Evolutionary conservation across 1,140 invertebrate genomes (phyloP).

Genomic region (Cataglyphis hispanica): DNA sequence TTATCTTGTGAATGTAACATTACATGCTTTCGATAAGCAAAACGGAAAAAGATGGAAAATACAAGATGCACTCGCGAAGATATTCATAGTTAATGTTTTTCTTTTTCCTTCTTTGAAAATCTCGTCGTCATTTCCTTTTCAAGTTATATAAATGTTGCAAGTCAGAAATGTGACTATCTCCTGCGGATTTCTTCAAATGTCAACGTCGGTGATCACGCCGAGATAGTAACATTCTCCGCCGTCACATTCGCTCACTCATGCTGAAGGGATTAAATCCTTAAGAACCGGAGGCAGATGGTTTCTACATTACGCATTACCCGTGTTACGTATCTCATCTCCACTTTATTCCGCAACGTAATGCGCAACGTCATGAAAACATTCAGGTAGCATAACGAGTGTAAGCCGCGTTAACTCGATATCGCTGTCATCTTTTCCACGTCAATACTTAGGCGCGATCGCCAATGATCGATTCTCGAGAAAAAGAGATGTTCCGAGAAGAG

Average conservation of each 20-base stretch:
- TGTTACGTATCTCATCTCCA: constrained; percentile 50
- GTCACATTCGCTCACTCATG: constrained; percentile 43
- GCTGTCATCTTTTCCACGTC: constrained; percentile 40
- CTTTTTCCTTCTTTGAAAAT: neutral
- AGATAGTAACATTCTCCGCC: constrained; percentile 43
- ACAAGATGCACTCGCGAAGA: neutral
- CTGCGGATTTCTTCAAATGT: constrained; percentile 54
- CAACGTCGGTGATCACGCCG: constrained; percentile 42
- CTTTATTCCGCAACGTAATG: constrained; percentile 47
- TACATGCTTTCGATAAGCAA: neutral
- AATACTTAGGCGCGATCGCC: constrained; percentile 42
- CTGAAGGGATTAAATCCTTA: constrained; percentile 52
- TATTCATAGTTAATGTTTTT: constrained; percentile 14
- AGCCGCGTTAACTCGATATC: constrained; percentile 45
- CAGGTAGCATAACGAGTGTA: constrained; percentile 35
- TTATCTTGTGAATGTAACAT: neutral
- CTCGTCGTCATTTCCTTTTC: constrained; percentile 35
- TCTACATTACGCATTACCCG: constrained; percentile 51
- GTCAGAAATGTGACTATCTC: constrained; percentile 36
- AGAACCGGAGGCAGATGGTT: constrained; percentile 52
- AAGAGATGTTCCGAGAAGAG: neutral
- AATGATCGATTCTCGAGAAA: constrained; percentile 34
- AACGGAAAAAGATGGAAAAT: neutral
- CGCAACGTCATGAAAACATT: constrained; percentile 54
- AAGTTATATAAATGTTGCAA: constrained; percentile 20